phyloP scores from a whole-genome alignment of 2,113 vertebrate genomes.

The Epinephelus lanceolatus region DNA sequence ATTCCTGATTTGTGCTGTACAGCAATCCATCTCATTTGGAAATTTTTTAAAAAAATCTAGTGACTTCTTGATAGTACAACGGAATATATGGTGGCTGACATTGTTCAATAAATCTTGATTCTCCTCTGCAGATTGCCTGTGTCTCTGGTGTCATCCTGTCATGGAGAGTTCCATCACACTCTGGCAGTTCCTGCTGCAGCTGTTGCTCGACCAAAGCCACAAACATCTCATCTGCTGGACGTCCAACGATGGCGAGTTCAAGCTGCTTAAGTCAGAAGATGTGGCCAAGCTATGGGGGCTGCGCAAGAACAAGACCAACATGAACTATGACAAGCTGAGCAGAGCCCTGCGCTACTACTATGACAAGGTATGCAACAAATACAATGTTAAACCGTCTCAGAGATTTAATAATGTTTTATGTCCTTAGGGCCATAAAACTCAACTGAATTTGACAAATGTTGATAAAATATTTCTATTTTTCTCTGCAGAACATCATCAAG shows the following conservation, averaged over 20 bases:
- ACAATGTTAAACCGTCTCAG: background rate
- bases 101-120: background rate
- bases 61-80: background rate
- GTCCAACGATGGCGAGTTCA: conserved; percentile 97
- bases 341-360: conserved; percentile 96
- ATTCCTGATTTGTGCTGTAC: background rate
- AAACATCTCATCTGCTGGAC: conserved; percentile 99
- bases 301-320: conserved; percentile 99
- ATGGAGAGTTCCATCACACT: conserved; percentile 99
- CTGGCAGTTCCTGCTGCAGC: conserved; percentile 99
- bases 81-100: background rate
- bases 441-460: background rate
- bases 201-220: conserved; percentile 96
- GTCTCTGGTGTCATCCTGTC: conserved; percentile 49
- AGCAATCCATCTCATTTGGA: background rate
- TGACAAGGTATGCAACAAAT: conserved; percentile 87
- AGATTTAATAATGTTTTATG: background rate
- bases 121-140: conserved; percentile 26
- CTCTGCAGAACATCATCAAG: conserved; percentile 94
- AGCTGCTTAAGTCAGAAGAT: conserved; percentile 97
- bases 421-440: background rate
- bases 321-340: conserved; percentile 96
- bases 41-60: no score
- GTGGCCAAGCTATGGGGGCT: conserved; percentile 99
- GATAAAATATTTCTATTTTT: background rate